Percentiles rank a stretch among this genome's conserved stretches.
phyloP scores from a whole-genome alignment of 1,140 invertebrate species.

The Tetramorium parvispinum region DNA sequence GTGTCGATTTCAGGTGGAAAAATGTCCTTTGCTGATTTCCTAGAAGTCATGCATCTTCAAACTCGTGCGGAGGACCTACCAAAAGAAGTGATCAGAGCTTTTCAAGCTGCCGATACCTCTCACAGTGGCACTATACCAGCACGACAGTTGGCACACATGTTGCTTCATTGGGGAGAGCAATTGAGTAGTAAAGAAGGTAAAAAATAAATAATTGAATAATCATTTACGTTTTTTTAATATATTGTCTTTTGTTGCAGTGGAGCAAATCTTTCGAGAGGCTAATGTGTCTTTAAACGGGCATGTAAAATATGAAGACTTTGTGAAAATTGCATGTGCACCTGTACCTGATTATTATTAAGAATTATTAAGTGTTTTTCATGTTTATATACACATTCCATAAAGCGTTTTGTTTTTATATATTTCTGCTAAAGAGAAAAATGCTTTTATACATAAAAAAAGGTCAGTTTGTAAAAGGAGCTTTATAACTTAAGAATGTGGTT shows the following conservation, averaged over 20 bases:
- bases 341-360: conserved; percentile 96
- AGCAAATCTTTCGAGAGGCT: conserved; percentile 96
- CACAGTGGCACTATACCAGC: conserved; percentile 92
- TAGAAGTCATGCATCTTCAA: conserved; percentile 98
- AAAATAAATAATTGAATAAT: background rate
- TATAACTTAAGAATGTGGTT: conserved; percentile 32
- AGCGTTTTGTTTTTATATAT: conserved; percentile 17
- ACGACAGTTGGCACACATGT: conserved; percentile 93
- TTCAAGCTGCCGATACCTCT: conserved; percentile 92
- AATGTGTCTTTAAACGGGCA: conserved; percentile 93
- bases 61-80: conserved; percentile 94
- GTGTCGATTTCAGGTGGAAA: conserved; percentile 89
- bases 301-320: conserved; percentile 96
- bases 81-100: conserved; percentile 95
- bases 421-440: background rate
- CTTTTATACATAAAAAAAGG: background rate
- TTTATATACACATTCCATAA: conserved; percentile 10
- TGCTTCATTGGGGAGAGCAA: conserved; percentile 96
- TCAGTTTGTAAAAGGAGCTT: conserved; percentile 35
- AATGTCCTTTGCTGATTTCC: conserved; percentile 97
- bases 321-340: conserved; percentile 96
- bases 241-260: conserved; percentile 88
- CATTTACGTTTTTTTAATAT: conserved; percentile 31
- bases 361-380: background rate
- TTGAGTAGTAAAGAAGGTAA: conserved; percentile 95